Evolutionary conservation across 1,140 invertebrate genomes (phyloP).

Genomic region (Caenorhabditis remanei): DNA sequence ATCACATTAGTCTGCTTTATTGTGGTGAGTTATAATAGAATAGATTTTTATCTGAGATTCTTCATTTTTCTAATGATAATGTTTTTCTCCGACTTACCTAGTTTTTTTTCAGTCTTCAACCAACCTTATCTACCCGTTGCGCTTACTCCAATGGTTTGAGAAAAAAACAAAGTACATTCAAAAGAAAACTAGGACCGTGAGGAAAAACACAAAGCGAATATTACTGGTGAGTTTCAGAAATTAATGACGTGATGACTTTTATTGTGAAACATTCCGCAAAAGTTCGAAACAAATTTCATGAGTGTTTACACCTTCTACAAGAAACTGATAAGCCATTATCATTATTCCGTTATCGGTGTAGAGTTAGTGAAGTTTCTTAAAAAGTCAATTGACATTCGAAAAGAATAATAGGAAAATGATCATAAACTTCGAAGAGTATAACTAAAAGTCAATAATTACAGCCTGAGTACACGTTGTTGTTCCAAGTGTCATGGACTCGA

Average conservation of each 20-base stretch:
- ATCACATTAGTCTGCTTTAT: neutral
- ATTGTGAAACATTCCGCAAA: neutral
- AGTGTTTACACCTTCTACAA: neutral
- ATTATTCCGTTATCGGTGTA: neutral
- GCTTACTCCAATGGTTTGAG: neutral
- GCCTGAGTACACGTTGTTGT: neutral
- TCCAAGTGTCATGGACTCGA: neutral
- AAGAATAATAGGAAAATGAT: neutral
- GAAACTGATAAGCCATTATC: neutral
- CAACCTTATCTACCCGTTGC: neutral
- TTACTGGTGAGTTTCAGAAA: neutral
- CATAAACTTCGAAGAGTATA: too few species aligned
- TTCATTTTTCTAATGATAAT: too few species aligned
- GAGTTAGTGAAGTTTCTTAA: neutral
- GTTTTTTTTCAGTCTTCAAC: neutral
- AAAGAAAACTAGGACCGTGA: neutral
- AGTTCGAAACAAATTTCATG: neutral
- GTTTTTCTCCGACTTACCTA: too few species aligned
- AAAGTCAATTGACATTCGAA: neutral
- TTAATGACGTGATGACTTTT: neutral
- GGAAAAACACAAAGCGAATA: constrained; percentile 19
- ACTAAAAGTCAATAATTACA: neutral
- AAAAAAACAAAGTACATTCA: neutral
- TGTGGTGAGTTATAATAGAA: neutral
- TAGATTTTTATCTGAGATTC: neutral